Conservation (phyloP, 1,140 invertebrate species). For the Bombyx mandarina region DNA sequence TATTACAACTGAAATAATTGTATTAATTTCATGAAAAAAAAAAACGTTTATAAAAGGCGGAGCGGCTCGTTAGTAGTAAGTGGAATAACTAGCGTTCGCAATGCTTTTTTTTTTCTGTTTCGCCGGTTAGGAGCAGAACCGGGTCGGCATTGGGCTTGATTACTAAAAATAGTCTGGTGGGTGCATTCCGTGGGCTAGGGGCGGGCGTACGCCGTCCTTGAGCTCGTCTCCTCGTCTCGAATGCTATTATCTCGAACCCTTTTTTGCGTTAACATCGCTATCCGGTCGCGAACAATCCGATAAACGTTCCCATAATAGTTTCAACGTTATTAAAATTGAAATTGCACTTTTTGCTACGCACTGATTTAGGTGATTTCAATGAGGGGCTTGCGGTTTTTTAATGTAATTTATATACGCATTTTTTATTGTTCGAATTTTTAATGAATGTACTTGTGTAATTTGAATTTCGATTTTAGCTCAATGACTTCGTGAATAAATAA, state of each 20-base stretch:
- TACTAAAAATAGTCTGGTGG: constrained; percentile 61
- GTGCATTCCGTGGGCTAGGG: constrained; percentile 42
- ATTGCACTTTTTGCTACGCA: constrained; percentile 48
- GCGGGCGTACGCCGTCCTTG: constrained; percentile 45
- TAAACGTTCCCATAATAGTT: constrained; percentile 50
- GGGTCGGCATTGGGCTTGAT: constrained; percentile 50
- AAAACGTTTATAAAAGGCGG: constrained; percentile 7
- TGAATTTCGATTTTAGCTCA: constrained; percentile 3
- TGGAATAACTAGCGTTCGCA: constrained; percentile 30
- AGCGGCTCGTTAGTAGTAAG: constrained; percentile 23
- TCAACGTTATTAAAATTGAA: constrained; percentile 47
- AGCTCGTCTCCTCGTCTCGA: constrained; percentile 27
- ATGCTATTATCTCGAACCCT: constrained; percentile 56
- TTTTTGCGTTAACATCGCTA: constrained; percentile 63
- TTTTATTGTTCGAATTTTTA: too few species aligned
- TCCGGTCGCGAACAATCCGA: constrained; percentile 56
- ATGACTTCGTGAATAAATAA: constrained; percentile 10
- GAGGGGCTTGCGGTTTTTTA: constrained; percentile 15
- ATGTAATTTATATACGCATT: background rate
- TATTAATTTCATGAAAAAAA: background rate
- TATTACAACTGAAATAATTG: too few species aligned
- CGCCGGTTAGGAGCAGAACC: constrained; percentile 18
- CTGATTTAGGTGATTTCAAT: constrained; percentile 24
- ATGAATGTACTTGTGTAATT: too few species aligned
- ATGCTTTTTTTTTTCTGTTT: constrained; percentile 36